Conservation (phyloP, 2,797 vertebrate species). For the Bovichtus diacanthus region DNA sequence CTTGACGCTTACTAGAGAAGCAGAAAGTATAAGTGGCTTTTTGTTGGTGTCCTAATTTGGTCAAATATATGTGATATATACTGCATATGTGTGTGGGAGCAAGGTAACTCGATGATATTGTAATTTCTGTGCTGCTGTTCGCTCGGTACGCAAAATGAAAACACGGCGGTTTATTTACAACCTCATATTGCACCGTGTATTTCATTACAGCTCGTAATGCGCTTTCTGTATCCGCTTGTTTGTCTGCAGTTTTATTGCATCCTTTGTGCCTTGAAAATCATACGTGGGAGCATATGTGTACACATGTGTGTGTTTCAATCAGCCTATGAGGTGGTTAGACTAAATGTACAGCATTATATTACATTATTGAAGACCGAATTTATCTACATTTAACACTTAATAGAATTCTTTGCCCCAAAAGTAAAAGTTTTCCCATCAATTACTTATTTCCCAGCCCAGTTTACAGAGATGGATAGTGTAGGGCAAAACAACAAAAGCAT, state of each 20-base stretch:
- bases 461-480: neutral
- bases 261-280: slow-evolving; percentile 38
- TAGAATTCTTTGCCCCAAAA: slow-evolving; percentile 1
- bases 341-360: neutral
- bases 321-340: neutral
- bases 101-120: slow-evolving; percentile 27
- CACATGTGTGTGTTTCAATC: neutral
- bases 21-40: slow-evolving; percentile 1
- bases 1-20: slow-evolving; percentile 11
- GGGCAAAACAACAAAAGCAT: neutral
- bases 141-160: slow-evolving; percentile 62
- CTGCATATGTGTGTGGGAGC: slow-evolving; percentile 7
- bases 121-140: slow-evolving; percentile 57
- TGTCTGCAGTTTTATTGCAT: slow-evolving; percentile 69
- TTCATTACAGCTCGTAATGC: slow-evolving; percentile 76
- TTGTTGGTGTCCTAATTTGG: slow-evolving; percentile 18
- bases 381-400: slow-evolving; percentile 22
- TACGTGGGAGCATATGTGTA: neutral
- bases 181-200: slow-evolving; percentile 65
- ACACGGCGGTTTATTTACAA: slow-evolving; percentile 69
- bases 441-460: neutral
- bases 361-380: slow-evolving; percentile 25
- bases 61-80: slow-evolving; percentile 1
- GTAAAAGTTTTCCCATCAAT: slow-evolving; percentile 1
- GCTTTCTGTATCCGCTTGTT: slow-evolving; percentile 67